Conservation (phyloP, 2,888 invertebrate species). For the Copidosoma aretas region DNA sequence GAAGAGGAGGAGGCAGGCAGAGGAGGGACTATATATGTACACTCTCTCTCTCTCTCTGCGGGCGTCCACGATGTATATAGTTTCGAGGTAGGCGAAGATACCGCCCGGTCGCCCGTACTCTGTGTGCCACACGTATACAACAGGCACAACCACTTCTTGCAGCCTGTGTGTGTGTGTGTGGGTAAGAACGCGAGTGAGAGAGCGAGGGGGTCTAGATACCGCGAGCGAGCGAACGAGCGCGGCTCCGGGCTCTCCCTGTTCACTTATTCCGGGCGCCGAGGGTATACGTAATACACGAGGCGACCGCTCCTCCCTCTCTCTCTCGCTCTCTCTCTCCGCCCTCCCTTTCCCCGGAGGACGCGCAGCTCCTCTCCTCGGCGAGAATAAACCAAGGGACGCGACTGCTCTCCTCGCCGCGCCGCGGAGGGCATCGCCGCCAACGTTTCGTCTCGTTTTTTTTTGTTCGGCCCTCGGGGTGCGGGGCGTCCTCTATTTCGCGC, state of each 20-base stretch:
- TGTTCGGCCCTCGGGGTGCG: too few species aligned
- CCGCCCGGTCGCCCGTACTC: neutral
- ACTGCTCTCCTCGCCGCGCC: neutral
- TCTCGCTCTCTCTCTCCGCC: conserved; percentile 1
- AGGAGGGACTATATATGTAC: neutral
- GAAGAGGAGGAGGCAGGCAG: neutral
- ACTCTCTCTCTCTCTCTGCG: neutral
- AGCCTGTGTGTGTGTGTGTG: too few species aligned
- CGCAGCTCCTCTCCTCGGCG: neutral
- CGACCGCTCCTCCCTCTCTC: conserved; percentile 5
- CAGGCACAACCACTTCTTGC: neutral
- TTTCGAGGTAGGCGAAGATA: neutral
- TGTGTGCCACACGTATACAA: neutral
- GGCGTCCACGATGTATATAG: neutral
- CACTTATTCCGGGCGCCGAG: conserved; percentile 31
- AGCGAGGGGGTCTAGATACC: conserved; percentile 12
- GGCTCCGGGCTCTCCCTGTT: neutral
- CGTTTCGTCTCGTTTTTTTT: too few species aligned
- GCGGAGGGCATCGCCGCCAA: too few species aligned
- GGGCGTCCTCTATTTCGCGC: too few species aligned
- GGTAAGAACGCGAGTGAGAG: too few species aligned
- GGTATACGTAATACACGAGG: conserved; percentile 22
- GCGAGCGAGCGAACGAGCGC: neutral
- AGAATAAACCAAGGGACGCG: too few species aligned
- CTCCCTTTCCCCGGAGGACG: neutral